phyloP scores from a whole-genome alignment of 2,113 vertebrate genomes.

The Lagenorhynchus albirostris region DNA sequence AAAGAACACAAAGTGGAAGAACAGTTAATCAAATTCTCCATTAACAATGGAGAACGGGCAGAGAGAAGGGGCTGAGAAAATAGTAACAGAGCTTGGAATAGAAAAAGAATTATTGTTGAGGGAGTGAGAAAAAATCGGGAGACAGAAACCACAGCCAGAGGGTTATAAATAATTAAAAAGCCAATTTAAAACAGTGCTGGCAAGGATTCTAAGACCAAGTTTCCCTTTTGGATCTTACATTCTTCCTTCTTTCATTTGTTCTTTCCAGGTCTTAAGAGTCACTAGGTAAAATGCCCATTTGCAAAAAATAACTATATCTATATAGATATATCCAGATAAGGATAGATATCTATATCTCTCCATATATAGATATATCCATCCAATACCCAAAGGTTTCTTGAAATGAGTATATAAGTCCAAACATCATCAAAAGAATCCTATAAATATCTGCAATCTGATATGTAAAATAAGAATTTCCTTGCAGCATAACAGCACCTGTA shows the following conservation, averaged over 20 bases:
- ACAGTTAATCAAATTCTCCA: slow-evolving; percentile 41
- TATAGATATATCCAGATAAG: not conserved
- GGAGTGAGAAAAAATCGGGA: not conserved
- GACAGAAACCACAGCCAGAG: not conserved
- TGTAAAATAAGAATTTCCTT: not conserved
- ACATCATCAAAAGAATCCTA: not conserved
- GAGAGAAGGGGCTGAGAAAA: slow-evolving; percentile 27
- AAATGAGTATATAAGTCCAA: not conserved
- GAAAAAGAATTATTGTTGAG: slow-evolving; percentile 19
- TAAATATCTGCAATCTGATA: not conserved
- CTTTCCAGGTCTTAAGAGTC: not conserved
- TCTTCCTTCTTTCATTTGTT: not conserved
- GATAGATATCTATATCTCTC: not conserved
- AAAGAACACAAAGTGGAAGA: slow-evolving; percentile 44
- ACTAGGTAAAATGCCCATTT: not conserved
- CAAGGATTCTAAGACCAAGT: not conserved
- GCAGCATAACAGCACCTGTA: not conserved
- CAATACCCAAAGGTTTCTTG: not conserved
- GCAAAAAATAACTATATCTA: not conserved
- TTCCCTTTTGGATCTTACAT: not conserved
- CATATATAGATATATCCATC: not conserved
- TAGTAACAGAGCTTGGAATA: not conserved
- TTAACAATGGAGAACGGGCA: not conserved
- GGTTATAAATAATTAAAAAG: slow-evolving; percentile 57
- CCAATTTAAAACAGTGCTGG: slow-evolving; percentile 40